phyloP scores from a whole-genome alignment of 2,888 invertebrate genomes.

The Lepidochrysops patricia region DNA sequence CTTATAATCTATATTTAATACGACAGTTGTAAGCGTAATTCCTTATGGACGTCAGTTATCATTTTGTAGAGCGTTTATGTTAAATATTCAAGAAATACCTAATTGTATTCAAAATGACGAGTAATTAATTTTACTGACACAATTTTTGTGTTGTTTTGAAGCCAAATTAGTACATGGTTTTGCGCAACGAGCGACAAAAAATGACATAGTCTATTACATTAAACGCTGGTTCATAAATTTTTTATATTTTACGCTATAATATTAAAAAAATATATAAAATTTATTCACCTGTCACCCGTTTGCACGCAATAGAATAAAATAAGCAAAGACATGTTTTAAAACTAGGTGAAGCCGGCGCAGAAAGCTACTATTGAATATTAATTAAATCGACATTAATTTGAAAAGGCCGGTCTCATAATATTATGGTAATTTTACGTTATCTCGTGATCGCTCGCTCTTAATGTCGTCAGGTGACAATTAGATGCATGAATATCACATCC shows the following conservation, averaged over 20 bases:
- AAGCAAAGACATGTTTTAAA: neutral
- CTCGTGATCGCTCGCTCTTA: neutral
- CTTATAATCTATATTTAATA: conserved; percentile 1
- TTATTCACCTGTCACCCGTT: neutral
- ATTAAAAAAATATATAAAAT: neutral
- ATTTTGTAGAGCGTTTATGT: neutral
- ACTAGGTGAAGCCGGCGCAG: neutral
- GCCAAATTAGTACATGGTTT: no score
- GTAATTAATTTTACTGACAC: no score
- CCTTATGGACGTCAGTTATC: neutral
- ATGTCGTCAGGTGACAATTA: neutral
- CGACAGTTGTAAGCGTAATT: conserved; percentile 1
- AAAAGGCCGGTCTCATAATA: neutral
- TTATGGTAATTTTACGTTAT: neutral
- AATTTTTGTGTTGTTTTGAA: no score
- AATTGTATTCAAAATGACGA: no score
- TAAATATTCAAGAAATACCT: neutral
- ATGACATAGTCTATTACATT: no score
- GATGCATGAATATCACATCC: neutral
- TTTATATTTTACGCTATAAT: neutral
- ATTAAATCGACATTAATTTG: neutral
- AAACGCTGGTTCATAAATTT: no score
- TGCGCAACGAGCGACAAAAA: neutral
- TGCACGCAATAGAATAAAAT: neutral
- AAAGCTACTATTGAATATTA: neutral